Conservation (phyloP, 92 coral and sea anemone species). For the Epizoanthus rinbou region DNA sequence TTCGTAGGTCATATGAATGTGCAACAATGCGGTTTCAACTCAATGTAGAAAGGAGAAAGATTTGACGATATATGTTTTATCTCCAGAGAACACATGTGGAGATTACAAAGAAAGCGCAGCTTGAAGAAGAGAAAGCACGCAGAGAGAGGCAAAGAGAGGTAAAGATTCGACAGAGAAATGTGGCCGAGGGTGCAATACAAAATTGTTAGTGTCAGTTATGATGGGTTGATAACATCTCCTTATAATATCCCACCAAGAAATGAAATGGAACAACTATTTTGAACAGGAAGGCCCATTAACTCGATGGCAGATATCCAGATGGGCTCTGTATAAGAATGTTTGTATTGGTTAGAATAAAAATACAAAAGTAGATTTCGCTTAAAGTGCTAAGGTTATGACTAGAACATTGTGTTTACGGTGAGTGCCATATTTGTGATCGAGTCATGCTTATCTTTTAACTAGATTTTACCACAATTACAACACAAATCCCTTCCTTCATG, state of each 20-base stretch:
- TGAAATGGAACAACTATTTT: too few relatives aligned
- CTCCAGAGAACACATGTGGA: conserved; percentile 79
- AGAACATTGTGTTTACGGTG: too few relatives aligned
- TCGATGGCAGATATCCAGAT: too few relatives aligned
- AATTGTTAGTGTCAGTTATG: not conserved
- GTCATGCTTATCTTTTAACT: too few relatives aligned
- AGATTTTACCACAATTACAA: too few relatives aligned
- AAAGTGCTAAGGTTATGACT: too few relatives aligned
- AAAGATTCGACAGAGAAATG: not conserved
- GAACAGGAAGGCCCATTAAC: too few relatives aligned
- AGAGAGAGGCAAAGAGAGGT: conserved; percentile 65
- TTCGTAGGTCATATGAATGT: not conserved
- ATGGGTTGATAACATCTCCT: not conserved
- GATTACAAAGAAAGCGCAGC: conserved; percentile 66
- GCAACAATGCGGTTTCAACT: not conserved
- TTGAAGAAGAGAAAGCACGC: conserved; percentile 87
- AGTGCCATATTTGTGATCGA: too few relatives aligned
- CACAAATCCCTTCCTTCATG: conserved; percentile 13
- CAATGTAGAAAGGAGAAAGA: not conserved
- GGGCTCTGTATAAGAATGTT: too few relatives aligned
- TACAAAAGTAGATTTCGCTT: too few relatives aligned
- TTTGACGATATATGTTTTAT: not conserved
- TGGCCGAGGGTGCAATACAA: not conserved
- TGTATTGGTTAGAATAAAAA: too few relatives aligned
- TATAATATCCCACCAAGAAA: not conserved